phyloP scores from a whole-genome alignment of 2,113 vertebrate species.

The Isichthys henryi region DNA sequence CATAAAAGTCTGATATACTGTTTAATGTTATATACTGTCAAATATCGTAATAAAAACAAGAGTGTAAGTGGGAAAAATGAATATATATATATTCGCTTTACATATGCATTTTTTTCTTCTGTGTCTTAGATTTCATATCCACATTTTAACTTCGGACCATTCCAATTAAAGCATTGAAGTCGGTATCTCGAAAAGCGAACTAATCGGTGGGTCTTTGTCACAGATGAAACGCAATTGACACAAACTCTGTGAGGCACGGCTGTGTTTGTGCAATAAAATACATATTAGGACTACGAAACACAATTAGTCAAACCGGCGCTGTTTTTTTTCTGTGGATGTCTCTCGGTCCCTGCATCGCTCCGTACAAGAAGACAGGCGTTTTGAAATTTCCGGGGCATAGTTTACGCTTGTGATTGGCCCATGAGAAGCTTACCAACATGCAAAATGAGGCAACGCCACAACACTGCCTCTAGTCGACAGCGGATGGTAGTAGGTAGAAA shows the following conservation, averaged over 20 bases:
- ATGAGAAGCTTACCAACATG: constrained; percentile 63
- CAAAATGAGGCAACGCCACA: constrained; percentile 71
- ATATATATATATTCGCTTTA: not conserved
- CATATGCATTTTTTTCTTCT: not conserved
- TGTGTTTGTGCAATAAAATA: not conserved
- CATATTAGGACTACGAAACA: constrained; percentile 54
- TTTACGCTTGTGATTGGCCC: constrained; percentile 66
- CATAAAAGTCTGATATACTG: not conserved
- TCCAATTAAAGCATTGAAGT: not conserved
- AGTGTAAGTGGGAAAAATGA: constrained; percentile 24
- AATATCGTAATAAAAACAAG: constrained; percentile 24
- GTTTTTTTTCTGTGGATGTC: not conserved
- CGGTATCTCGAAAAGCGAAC: not conserved
- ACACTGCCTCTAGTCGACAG: constrained; percentile 51
- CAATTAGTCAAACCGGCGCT: constrained; percentile 48
- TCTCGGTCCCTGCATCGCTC: not conserved
- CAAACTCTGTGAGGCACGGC: not conserved
- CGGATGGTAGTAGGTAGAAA: constrained; percentile 46
- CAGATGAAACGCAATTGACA: constrained; percentile 26
- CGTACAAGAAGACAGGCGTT: constrained; percentile 27
- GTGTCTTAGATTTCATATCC: not conserved
- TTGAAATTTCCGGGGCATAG: constrained; percentile 64
- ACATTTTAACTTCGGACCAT: not conserved
- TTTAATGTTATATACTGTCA: not conserved
- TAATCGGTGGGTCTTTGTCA: constrained; percentile 33